Conservation (phyloP, 2,888 invertebrate genomes). For the Sclerodermus sp. region DNA sequence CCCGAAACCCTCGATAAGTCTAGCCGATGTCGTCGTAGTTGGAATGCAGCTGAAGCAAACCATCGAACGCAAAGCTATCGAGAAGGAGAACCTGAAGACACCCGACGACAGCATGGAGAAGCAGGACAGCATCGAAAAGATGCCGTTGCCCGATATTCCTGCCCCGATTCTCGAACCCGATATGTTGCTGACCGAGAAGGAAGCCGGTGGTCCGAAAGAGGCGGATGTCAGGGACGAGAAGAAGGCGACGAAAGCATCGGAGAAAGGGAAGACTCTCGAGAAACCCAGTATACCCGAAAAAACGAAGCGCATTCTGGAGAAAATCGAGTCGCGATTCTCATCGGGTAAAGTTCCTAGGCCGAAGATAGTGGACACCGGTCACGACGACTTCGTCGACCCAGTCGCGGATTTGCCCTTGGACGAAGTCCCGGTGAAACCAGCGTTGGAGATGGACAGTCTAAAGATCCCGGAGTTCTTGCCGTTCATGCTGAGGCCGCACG, state of each 20-base stretch:
- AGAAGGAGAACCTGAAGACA: constrained; percentile 37
- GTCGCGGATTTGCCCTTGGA: constrained; percentile 54
- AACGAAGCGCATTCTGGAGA: constrained; percentile 52
- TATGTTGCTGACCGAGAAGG: constrained; percentile 9
- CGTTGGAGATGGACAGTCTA: constrained; percentile 50
- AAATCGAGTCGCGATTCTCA: constrained; percentile 49
- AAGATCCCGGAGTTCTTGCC: constrained; percentile 55
- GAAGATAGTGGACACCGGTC: constrained; percentile 53
- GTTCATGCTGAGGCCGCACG: constrained; percentile 51
- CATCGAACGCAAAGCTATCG: constrained; percentile 38
- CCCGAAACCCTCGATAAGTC: constrained; percentile 32
- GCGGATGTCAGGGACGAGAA: constrained; percentile 20
- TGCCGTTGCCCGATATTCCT: constrained; percentile 52
- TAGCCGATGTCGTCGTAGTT: constrained; percentile 42
- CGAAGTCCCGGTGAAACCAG: constrained; percentile 52
- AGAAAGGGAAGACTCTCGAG: constrained; percentile 39
- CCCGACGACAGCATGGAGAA: constrained; percentile 49
- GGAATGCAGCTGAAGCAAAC: constrained; percentile 48
- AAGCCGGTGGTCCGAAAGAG: neutral
- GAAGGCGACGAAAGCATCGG: constrained; percentile 20
- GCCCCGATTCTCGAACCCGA: neutral
- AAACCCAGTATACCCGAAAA: constrained; percentile 55
- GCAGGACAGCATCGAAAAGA: constrained; percentile 54
- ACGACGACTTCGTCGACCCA: constrained; percentile 55
- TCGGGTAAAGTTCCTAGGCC: constrained; percentile 41